phyloP scores from a whole-genome alignment of 2,797 vertebrate genomes.

The Scleropages formosus region DNA sequence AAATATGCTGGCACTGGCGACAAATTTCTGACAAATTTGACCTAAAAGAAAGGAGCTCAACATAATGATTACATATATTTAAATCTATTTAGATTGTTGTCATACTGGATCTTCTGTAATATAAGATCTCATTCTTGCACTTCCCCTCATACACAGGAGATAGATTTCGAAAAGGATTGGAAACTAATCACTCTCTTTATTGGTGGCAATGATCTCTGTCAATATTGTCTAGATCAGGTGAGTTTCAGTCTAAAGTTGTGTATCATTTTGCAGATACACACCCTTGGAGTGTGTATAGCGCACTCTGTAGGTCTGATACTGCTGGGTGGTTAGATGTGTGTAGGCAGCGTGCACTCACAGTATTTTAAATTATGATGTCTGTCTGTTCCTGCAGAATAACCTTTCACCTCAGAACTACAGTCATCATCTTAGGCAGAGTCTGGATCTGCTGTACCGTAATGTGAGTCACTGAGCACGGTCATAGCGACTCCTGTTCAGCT shows the following conservation, averaged over 20 bases:
- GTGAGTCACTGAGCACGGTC: slow-evolving; percentile 56
- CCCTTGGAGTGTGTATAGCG: background rate
- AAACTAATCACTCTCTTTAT: slow-evolving; percentile 90
- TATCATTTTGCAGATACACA: background rate
- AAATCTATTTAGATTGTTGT: too few species aligned
- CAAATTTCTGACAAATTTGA: background rate
- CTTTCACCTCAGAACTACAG: slow-evolving; percentile 70
- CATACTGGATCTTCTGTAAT: too few species aligned
- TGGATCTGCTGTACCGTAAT: slow-evolving; percentile 80
- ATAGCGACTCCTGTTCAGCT: too few species aligned
- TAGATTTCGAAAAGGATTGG: slow-evolving; percentile 87
- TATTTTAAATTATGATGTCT: background rate
- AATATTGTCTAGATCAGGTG: slow-evolving; percentile 84
- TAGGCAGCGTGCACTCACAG: background rate
- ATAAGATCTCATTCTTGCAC: too few species aligned
- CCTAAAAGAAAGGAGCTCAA: too few species aligned
- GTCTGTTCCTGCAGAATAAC: slow-evolving; percentile 62
- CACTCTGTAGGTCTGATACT: background rate
- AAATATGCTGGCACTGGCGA: too few species aligned
- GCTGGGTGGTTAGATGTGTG: background rate
- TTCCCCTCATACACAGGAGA: slow-evolving; percentile 58
- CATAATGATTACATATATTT: too few species aligned
- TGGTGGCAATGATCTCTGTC: slow-evolving; percentile 86
- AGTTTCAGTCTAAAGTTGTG: slow-evolving; percentile 43
- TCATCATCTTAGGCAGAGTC: slow-evolving; percentile 67